These are phyloP conservation scores for Todus mexicanus DNA, from an alignment of 2,797 vertebrate species.

Conservation along the genomic window DNA sequence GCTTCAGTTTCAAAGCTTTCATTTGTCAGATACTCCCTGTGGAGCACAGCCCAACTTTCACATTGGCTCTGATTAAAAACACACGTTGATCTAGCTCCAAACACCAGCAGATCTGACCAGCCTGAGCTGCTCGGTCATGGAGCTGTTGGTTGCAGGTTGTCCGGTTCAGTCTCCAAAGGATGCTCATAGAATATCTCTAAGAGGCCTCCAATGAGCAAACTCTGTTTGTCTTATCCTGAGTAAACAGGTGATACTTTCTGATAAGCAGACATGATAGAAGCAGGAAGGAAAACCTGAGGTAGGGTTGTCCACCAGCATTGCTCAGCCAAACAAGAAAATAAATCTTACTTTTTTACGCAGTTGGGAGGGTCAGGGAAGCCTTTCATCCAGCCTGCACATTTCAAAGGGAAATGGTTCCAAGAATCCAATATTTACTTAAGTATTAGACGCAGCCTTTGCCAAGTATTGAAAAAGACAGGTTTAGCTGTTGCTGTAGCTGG, in stretches of 20 bases:
- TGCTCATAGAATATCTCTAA: not conserved
- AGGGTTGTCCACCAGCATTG: not conserved
- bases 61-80: not conserved
- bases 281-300: constrained; percentile 48
- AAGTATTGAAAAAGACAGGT: not conserved
- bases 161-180: not conserved
- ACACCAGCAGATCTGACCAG: not conserved
- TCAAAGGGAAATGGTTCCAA: not conserved
- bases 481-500: not conserved
- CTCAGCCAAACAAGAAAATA: not conserved
- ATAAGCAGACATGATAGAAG: constrained; percentile 12
- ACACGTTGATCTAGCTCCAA: not conserved
- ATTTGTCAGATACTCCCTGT: not conserved
- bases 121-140: fast-evolving
- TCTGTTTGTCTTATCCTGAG: not conserved
- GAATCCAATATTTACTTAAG: not conserved
- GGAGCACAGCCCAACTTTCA: not conserved
- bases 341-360: not conserved
- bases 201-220: not conserved
- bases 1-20: not conserved
- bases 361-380: not conserved
- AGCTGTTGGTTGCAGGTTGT: not conserved
- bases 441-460: not conserved
- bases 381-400: constrained; percentile 3
- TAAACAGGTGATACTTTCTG: constrained; percentile 22